Evolutionary conservation across 2,113 vertebrate species (phyloP), one percentile per base, ranked within the genome.

Genomic region (Cisticola juncidis): DNA sequence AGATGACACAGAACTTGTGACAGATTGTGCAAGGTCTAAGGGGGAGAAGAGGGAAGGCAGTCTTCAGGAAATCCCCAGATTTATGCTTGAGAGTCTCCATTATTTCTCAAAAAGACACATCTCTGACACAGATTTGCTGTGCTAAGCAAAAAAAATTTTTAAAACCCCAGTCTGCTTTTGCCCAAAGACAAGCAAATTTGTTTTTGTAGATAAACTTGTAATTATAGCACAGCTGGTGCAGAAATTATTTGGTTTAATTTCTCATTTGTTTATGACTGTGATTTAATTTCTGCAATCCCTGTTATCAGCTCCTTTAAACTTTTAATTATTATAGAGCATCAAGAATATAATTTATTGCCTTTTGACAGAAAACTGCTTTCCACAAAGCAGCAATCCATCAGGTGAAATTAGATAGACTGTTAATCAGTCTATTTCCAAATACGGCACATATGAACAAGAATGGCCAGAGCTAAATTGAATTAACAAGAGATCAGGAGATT

Each of bases 251-350:
- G 29, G 4, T 91, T 94, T 92, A 88, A 94, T 86, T 88, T 92
- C 76, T 78, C 35, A 79, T 90, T 90, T 90, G 70, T 88, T 92
- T 95, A 57, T 57, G 35, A 64, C 47, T 79, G 36, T 81, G 62
- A 92, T 91, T 96, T 89, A 94, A 91, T 94, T 81, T 94, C 66
- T 78, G 40, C 54, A 64, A 58, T 85, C 91, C 54, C n/a, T 82
- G 47, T 78, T 93, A 93, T 60, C 86, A 78, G 40, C 23, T 60
- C 60, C 80, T 96, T 86, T 68, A 94, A 86, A 66, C 74, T 89
- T 96, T 64, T 78, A 83, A 33, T 93, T 94, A 69, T 73, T 68
- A 53, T 33, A 16, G 2, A 26, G 16, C 23, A 81, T 18, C 60
- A 81, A 89, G 70, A 83, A 90, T 54, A 44, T 57, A 47, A 80